A percentile compares a stretch with the other conserved stretches of the same genome.
phyloP scores from a whole-genome alignment of 2,888 invertebrate genomes.

The Himalopsyche tibetana region DNA sequence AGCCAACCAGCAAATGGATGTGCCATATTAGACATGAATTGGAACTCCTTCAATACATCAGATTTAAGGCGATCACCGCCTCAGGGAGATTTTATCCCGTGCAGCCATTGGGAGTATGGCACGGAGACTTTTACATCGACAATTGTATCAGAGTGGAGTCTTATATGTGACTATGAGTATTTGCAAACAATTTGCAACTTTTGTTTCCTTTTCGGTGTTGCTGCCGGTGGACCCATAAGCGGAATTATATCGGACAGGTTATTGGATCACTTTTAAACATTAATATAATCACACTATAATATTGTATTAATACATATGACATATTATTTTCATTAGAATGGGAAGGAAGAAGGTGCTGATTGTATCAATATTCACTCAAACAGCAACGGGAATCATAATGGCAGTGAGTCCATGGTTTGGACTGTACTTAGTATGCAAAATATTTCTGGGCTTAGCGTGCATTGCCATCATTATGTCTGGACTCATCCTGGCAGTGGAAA shows the following conservation, averaged over 20 bases:
- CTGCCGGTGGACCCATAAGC: constrained; percentile 80
- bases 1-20: constrained; percentile 76
- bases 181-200: constrained; percentile 79
- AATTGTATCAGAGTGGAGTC: constrained; percentile 78
- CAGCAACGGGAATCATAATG: constrained; percentile 69
- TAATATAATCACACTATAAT: too few relatives aligned
- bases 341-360: constrained; percentile 81
- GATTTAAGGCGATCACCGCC: background rate
- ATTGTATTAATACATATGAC: too few relatives aligned
- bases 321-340: constrained; percentile 70
- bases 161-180: constrained; percentile 78
- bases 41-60: constrained; percentile 70
- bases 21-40: constrained; percentile 72
- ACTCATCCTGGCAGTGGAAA: constrained; percentile 81
- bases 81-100: background rate
- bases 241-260: constrained; percentile 78
- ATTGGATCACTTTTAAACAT: background rate
- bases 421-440: constrained; percentile 68
- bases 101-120: background rate
- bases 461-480: constrained; percentile 78
- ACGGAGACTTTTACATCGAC: constrained; percentile 68
- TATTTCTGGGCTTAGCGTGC: constrained; percentile 79
- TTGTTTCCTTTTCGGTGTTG: constrained; percentile 80
- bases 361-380: constrained; percentile 77
- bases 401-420: background rate